Percentiles rank a stretch among this genome's conserved stretches.
Conservation (phyloP, 2,113 vertebrate genomes). For the Alethe diademata region DNA sequence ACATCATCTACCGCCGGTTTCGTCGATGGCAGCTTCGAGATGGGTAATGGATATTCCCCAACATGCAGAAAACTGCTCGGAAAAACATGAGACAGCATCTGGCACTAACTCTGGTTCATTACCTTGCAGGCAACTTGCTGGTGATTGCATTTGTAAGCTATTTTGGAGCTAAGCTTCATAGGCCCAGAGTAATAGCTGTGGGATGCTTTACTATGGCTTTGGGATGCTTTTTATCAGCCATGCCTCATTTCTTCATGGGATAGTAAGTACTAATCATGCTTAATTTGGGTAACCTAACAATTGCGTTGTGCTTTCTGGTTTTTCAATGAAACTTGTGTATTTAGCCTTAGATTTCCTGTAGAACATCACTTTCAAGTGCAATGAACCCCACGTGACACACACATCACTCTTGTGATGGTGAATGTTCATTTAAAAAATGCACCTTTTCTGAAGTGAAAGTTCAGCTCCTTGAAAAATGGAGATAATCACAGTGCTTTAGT, state of each 20-base stretch:
- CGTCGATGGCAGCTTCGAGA: slow-evolving; percentile 90
- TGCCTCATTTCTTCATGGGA: slow-evolving; percentile 96
- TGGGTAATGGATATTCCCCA: slow-evolving; percentile 75
- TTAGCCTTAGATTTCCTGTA: neutral
- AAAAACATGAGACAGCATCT: neutral
- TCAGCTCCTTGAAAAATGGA: rapidly evolving
- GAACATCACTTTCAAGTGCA: neutral
- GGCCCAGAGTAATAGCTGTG: slow-evolving; percentile 84
- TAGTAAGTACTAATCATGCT: slow-evolving; percentile 75
- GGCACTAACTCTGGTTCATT: neutral
- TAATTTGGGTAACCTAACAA: neutral
- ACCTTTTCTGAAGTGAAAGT: neutral
- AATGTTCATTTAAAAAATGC: neutral
- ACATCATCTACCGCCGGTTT: slow-evolving; percentile 82
- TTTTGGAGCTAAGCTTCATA: slow-evolving; percentile 88
- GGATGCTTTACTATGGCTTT: slow-evolving; percentile 84
- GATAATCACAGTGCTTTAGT: neutral
- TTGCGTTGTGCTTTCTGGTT: neutral
- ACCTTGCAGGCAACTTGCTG: slow-evolving; percentile 85
- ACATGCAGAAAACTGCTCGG: neutral
- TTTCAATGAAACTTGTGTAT: neutral
- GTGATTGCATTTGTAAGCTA: slow-evolving; percentile 90
- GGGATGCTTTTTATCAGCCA: slow-evolving; percentile 81
- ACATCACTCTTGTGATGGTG: rapidly evolving
- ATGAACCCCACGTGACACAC: neutral